phyloP scores from a whole-genome alignment of 2,888 invertebrate species.

The Aphidoletes aphidimyza region DNA sequence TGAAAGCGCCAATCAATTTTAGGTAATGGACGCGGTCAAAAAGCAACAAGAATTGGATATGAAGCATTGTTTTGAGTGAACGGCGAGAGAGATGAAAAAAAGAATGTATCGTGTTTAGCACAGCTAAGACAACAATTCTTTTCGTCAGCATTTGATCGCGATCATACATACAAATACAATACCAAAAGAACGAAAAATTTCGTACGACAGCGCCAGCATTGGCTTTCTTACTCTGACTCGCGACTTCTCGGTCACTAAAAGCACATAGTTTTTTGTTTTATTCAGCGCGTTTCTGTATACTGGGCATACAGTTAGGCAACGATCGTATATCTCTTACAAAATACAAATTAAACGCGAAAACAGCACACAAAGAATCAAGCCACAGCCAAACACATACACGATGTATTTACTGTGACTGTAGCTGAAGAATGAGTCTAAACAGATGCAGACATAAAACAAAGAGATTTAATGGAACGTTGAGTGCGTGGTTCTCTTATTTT shows the following conservation, averaged over 20 bases:
- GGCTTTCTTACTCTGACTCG: too few relatives aligned
- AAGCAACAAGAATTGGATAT: not conserved
- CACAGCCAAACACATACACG: not conserved
- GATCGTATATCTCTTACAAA: not conserved
- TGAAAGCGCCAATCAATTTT: not conserved
- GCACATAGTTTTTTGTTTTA: not conserved
- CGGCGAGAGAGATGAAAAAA: not conserved
- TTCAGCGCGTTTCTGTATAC: not conserved
- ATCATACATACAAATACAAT: conserved; percentile 20
- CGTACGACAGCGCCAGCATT: conserved; percentile 33
- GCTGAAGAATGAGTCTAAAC: not conserved
- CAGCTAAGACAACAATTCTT: conserved; percentile 35
- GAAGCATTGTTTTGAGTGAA: not conserved
- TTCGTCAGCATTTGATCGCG: not conserved
- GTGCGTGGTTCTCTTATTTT: not conserved
- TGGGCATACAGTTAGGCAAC: not conserved
- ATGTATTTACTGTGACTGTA: too few relatives aligned
- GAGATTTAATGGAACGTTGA: not conserved
- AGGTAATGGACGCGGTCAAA: not conserved
- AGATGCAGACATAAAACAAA: conserved; percentile 10
- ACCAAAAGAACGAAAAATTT: not conserved
- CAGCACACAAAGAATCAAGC: not conserved
- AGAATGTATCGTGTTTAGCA: not conserved
- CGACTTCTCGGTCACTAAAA: conserved; percentile 41
- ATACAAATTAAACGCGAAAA: not conserved